phyloP scores from a whole-genome alignment of 2,888 invertebrate species.

The Cybosia mesomella region DNA sequence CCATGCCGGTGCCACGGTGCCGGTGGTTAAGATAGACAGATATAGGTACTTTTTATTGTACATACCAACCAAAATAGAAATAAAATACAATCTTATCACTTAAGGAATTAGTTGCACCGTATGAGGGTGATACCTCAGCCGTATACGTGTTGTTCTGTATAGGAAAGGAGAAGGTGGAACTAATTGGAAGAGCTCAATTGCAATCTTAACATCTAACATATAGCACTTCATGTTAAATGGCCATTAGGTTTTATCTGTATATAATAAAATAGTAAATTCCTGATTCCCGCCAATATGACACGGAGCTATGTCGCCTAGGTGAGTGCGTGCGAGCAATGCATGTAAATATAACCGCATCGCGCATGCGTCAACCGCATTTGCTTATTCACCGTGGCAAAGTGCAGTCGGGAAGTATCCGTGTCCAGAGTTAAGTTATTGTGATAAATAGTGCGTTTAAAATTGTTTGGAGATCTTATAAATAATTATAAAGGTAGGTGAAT shows the following conservation, averaged over 20 bases:
- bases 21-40: too few relatives aligned
- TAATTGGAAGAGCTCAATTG: too few relatives aligned
- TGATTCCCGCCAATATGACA: conserved; percentile 8
- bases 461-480: not conserved
- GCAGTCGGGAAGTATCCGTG: conserved; percentile 35
- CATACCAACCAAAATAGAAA: too few relatives aligned
- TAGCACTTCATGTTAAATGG: too few relatives aligned
- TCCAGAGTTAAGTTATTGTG: conserved; percentile 29
- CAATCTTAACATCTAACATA: too few relatives aligned
- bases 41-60: too few relatives aligned
- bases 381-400: conserved; percentile 42
- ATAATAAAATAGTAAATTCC: not conserved
- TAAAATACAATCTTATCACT: too few relatives aligned
- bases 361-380: conserved; percentile 47
- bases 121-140: too few relatives aligned
- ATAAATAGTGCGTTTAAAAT: conserved; percentile 29
- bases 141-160: too few relatives aligned
- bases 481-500: conserved; percentile 8
- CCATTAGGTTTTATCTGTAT: not conserved
- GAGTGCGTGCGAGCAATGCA: conserved; percentile 27
- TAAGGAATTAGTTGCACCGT: too few relatives aligned
- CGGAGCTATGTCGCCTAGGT: conserved; percentile 1
- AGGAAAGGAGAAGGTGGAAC: too few relatives aligned
- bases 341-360: conserved; percentile 46
- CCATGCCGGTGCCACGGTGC: too few relatives aligned